Evolutionary conservation across 2,113 vertebrate genomes (phyloP).

Genomic region (Columba livia): DNA sequence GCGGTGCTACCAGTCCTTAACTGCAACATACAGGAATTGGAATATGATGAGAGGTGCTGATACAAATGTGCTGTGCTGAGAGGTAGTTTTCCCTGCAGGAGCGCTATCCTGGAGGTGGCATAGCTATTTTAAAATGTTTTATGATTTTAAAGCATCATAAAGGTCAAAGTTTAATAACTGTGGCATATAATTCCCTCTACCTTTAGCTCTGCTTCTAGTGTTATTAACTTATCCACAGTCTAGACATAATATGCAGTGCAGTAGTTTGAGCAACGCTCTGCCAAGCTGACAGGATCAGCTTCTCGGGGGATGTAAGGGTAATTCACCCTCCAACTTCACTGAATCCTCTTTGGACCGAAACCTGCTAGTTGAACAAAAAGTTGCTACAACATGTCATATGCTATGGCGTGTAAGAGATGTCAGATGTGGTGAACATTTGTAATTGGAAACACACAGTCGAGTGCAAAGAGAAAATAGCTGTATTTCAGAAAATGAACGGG

Average conservation of each 20-base stretch:
- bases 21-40: background rate
- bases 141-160: constrained; percentile 52
- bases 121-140: constrained; percentile 32
- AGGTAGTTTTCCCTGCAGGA: background rate
- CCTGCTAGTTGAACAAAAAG: constrained; percentile 22
- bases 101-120: background rate
- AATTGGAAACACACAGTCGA: constrained; percentile 29
- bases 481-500: background rate
- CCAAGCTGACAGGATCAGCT: constrained; percentile 38
- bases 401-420: background rate
- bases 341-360: constrained; percentile 56
- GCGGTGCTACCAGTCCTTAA: background rate
- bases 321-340: constrained; percentile 25
- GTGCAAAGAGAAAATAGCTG: background rate
- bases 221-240: constrained; percentile 54
- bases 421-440: background rate
- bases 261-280: background rate
- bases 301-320: constrained; percentile 25
- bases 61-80: background rate
- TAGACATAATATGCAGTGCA: background rate
- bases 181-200: background rate
- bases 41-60: background rate
- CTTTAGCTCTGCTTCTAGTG: constrained; percentile 30
- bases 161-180: constrained; percentile 59
- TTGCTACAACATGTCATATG: constrained; percentile 41